phyloP scores from a whole-genome alignment of 2,888 invertebrate species.

The Chaitophorus viminalis region DNA sequence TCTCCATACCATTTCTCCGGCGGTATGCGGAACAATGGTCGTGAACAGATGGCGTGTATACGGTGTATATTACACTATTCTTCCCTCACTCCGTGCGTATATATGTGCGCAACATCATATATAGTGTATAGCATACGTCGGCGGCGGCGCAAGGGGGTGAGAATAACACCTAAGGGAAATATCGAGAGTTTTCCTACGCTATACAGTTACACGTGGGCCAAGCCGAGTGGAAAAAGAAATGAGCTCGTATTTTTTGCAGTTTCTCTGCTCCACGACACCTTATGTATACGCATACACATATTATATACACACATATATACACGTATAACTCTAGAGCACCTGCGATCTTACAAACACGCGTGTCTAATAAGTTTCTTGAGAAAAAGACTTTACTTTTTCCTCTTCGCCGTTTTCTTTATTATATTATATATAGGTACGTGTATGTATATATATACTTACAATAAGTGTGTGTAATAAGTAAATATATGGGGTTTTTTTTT shows the following conservation, averaged over 20 bases:
- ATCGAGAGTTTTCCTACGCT: slow-evolving; percentile 37
- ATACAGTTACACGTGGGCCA: not conserved
- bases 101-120: not conserved
- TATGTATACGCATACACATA: slow-evolving; percentile 2
- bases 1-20: not conserved
- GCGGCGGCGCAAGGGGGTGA: slow-evolving; percentile 29
- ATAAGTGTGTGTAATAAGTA: too few relatives aligned
- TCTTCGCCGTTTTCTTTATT: not conserved
- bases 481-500: not conserved
- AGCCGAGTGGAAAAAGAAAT: slow-evolving; percentile 46
- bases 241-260: slow-evolving; percentile 48
- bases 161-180: slow-evolving; percentile 62
- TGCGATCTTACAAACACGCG: slow-evolving; percentile 20
- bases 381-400: slow-evolving; percentile 39
- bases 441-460: too few relatives aligned
- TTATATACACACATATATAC: not conserved
- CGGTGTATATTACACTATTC: slow-evolving; percentile 44
- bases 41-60: slow-evolving; percentile 52
- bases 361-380: slow-evolving; percentile 40
- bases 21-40: slow-evolving; percentile 25
- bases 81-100: not conserved
- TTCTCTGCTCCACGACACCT: slow-evolving; percentile 7
- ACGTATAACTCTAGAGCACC: slow-evolving; percentile 29
- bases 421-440: not conserved
- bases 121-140: not conserved